A percentile compares a stretch with the other conserved stretches of the same genome.
Evolutionary conservation across 30 jellyfish, hydroid and myxozoan genomes (phyloP).

Genomic region (Aurelia coerulea): DNA sequence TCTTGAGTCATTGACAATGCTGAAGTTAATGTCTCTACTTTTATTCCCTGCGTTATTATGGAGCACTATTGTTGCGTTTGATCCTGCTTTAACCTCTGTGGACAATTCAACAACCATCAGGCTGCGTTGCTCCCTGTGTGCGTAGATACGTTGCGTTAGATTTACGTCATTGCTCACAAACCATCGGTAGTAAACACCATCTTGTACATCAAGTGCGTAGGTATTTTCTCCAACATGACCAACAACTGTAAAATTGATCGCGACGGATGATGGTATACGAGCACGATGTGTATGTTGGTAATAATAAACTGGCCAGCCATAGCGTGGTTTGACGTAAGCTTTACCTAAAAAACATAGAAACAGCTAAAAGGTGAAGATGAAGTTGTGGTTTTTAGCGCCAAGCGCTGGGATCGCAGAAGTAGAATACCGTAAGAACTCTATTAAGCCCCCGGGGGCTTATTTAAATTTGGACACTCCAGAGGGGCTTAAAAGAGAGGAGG

Average conservation of each 20-base stretch:
- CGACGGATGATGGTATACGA: slow-evolving; percentile 55
- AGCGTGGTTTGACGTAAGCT: slow-evolving; percentile 53
- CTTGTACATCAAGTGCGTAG: slow-evolving; percentile 54
- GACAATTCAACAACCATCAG: slow-evolving; percentile 36
- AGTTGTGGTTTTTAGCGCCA: no score
- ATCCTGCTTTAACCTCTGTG: neutral
- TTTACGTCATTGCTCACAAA: slow-evolving; percentile 11
- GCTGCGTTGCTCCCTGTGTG: slow-evolving; percentile 46
- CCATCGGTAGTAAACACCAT: slow-evolving; percentile 49
- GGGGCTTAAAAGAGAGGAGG: no score
- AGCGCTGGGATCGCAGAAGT: no score
- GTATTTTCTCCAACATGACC: slow-evolving; percentile 4
- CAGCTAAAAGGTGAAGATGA: no score
- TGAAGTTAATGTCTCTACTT: slow-evolving; percentile 45
- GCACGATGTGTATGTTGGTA: slow-evolving; percentile 76
- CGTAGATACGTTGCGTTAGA: slow-evolving; percentile 51
- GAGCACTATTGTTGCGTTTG: neutral
- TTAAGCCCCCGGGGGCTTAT: no score
- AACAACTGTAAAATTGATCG: slow-evolving; percentile 18
- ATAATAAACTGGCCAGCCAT: slow-evolving; percentile 20
- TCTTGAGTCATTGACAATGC: neutral
- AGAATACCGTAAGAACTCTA: no score
- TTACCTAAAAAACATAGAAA: neutral
- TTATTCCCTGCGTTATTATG: slow-evolving; percentile 21
- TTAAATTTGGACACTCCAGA: no score